Base-by-base conservation (phyloP, 2,113 vertebrate genomes). In the Ivindomyrus marchei region DNA sequence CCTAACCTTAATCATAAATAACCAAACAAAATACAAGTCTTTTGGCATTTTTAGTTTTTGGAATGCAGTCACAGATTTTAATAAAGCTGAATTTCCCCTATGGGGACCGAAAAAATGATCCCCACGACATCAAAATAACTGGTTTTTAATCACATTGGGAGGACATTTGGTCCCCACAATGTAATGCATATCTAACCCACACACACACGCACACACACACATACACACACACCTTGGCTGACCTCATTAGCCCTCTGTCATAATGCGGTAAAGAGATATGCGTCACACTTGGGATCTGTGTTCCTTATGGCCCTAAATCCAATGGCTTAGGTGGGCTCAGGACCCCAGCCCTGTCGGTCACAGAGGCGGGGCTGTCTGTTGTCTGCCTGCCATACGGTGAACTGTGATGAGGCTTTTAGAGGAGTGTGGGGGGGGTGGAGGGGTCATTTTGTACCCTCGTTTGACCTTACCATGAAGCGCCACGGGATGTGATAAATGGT, bases 181-280 rank as follows among this genome's bases (percentile, higher is more conserved):
- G 70, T 77, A 39, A 39, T 31, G n/a, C 15, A 39, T 77, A 36
- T 31, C 13, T 77, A 77, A 39, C 31, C 56, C 58, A 24, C 21
- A 62, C 24, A 62, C 21, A 24, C 56, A 8, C 7, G 0, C 7
- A 1, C 58, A 11, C 56, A 58, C 27, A 66, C 62, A 66, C 62
- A 66, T 3, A 31, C 13, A 39, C 31, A 19, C 74, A 80, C 36
- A 39, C 36, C 36, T 42, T 80, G 74, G 74, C 36, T 80, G 36
- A 80, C 74, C 74, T 80, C 74, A 80, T 80, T 80, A 80, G 74
- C 74, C 74, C 36, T 80, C 74, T 42, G 74, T 80, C 74, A 80
- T 80, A 39, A 80, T 42, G 74, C 1, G 1, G 36, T 80, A 80
- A 42, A 80, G 15, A 39, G 36, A 80, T 77, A 77, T 17, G 74